Base-by-base conservation (phyloP, 2,113 vertebrate species). In the Dendrocopos noguchii region DNA sequence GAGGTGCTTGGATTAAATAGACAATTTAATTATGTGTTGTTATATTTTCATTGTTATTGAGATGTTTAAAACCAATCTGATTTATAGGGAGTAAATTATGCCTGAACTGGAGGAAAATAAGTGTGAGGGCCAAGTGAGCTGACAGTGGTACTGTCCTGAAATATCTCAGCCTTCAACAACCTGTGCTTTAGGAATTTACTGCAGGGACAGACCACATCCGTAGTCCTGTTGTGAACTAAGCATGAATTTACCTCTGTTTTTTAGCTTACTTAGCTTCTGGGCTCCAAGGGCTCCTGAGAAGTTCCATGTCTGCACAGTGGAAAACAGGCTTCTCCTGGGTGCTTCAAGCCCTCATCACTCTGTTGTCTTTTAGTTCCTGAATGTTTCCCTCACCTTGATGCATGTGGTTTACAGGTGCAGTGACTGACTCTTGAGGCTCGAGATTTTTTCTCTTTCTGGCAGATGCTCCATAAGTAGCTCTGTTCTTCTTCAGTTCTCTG, bases 51-150 rank as follows among this genome's bases (percentile, higher is more conserved):
- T 34, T 68, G 27, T 36, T 39, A 65, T 1, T 3, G 9, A 76
- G 21, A 34, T 46, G 25, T 36, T 92, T 34, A 27, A 71, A 73
- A 89, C 10, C 27, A 57, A 42, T 55, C 46, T 71, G 21, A 8
- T 56, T 90, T 83, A 36, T 19, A 59, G 67, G 57, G 15, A 71
- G 24, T 29, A 63, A 59, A 34, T 42, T 46, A 24, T 71, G 24
- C 34, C 80, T 71, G 42, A 85, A 82, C 55, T 18, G 21, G 46
- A 71, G 14, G 14, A 7, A 66, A 59, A 74, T 63, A 9, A 12
- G 2, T 9, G 11, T 0, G 3, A 65, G 13, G 59, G 6, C 25
- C 59, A 57, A 68, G 10, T 0, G 4, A 82, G 16, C 50, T 39
- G 67, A 33, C 29, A 28, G 6, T 13, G 4, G 24, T 22, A 27